Conservation (phyloP, 2,797 vertebrate genomes). For the Gadopsis marmoratus region DNA sequence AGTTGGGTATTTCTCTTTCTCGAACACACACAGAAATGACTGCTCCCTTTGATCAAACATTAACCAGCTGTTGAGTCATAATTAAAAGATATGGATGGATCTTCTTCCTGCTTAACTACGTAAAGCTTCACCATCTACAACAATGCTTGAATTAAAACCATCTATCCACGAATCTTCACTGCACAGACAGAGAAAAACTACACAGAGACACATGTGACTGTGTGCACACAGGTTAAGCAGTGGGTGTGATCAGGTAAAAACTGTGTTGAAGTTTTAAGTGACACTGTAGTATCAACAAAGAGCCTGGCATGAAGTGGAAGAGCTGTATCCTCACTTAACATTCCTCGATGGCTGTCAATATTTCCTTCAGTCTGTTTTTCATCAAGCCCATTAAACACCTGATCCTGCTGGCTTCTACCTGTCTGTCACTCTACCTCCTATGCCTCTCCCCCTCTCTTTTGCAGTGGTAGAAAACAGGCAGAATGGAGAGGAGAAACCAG, state of each 20-base stretch:
- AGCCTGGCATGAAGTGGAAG: neutral
- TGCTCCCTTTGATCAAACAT: conserved; percentile 63
- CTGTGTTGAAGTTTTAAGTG: neutral
- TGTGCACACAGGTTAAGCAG: neutral
- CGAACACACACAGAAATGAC: neutral
- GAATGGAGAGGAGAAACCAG: conserved; percentile 6
- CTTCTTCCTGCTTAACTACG: conserved; percentile 11
- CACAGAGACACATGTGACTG: neutral
- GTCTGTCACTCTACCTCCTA: neutral
- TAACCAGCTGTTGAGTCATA: conserved; percentile 46
- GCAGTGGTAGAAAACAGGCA: neutral
- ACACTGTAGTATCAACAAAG: neutral
- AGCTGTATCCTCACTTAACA: conserved; percentile 1
- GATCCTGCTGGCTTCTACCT: conserved; percentile 48
- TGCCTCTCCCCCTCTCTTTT: neutral
- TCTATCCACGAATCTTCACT: neutral
- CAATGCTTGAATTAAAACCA: neutral
- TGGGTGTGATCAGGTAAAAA: neutral
- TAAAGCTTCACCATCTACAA: neutral
- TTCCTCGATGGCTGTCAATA: neutral
- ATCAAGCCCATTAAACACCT: conserved; percentile 21
- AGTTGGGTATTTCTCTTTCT: conserved; percentile 26
- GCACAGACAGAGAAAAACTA: neutral
- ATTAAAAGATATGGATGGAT: conserved; percentile 28
- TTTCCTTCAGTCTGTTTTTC: conserved; percentile 14